These are phyloP conservation scores for Selenia dentaria DNA, from an alignment of 2,888 invertebrate species.

Conservation along the genomic window DNA sequence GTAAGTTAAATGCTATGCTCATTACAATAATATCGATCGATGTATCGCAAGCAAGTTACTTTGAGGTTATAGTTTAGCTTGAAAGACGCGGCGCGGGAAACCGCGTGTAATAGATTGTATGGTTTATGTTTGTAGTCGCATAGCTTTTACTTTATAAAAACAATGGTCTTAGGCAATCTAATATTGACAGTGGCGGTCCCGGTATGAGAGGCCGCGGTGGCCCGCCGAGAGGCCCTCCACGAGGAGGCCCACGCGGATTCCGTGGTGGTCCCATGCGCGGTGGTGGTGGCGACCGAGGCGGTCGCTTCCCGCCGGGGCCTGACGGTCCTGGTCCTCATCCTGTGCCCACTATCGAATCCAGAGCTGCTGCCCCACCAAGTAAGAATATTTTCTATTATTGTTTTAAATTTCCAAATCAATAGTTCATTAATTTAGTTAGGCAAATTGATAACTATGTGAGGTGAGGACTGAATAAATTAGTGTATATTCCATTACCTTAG, in stretches of 20 bases:
- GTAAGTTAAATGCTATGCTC: slow-evolving; percentile 45
- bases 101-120: neutral
- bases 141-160: no score
- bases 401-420: no score
- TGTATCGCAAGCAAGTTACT: no score
- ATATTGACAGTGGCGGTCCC: slow-evolving; percentile 60
- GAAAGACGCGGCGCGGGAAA: neutral
- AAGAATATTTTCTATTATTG: slow-evolving; percentile 34
- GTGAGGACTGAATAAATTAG: no score
- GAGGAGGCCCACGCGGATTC: slow-evolving; percentile 72
- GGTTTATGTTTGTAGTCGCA: no score
- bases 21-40: no score
- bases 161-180: no score
- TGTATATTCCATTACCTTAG: no score
- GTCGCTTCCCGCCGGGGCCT: slow-evolving; percentile 72
- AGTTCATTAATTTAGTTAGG: no score
- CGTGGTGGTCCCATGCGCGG: slow-evolving; percentile 76
- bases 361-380: slow-evolving; percentile 70
- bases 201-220: slow-evolving; percentile 75
- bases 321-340: slow-evolving; percentile 79
- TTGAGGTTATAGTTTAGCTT: no score
- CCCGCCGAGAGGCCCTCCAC: slow-evolving; percentile 60
- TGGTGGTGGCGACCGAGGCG: slow-evolving; percentile 72
- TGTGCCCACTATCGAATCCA: slow-evolving; percentile 75
- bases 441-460: no score